Conservation (phyloP, 2,113 vertebrate genomes). For the Poicephalus gulielmi region DNA sequence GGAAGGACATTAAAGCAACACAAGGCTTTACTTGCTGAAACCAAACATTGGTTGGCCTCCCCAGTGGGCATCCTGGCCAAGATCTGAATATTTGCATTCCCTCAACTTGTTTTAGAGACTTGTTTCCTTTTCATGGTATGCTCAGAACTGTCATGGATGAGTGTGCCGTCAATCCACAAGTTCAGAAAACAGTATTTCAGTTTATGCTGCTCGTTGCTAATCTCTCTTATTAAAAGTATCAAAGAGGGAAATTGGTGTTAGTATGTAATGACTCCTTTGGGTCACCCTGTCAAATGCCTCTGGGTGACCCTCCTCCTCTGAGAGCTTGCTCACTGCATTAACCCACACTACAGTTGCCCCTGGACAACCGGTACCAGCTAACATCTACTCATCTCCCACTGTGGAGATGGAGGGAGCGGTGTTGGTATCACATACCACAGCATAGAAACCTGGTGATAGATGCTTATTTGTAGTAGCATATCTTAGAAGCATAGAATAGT, state of each 20-base stretch:
- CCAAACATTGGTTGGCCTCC: neutral
- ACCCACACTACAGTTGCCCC: no score
- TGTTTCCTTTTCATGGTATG: neutral
- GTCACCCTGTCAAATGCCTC: neutral
- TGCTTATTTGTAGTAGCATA: neutral
- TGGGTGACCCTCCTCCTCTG: neutral
- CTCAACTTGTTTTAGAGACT: neutral
- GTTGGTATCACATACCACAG: neutral
- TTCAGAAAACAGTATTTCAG: neutral
- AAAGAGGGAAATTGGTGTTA: neutral
- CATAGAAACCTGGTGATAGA: neutral
- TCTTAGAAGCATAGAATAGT: no score
- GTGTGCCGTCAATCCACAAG: neutral
- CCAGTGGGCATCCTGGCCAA: neutral
- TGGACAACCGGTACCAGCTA: no score
- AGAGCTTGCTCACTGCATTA: neutral
- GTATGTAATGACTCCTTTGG: neutral
- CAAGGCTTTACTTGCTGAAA: neutral
- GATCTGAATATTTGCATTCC: neutral
- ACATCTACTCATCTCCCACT: rapidly evolving
- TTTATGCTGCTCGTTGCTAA: neutral
- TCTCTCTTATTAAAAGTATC: neutral
- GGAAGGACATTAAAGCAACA: neutral
- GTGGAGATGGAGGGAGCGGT: neutral
- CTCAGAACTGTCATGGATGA: neutral